Base-by-base conservation (phyloP, 2,888 invertebrate genomes). In the Elysia crispata region DNA sequence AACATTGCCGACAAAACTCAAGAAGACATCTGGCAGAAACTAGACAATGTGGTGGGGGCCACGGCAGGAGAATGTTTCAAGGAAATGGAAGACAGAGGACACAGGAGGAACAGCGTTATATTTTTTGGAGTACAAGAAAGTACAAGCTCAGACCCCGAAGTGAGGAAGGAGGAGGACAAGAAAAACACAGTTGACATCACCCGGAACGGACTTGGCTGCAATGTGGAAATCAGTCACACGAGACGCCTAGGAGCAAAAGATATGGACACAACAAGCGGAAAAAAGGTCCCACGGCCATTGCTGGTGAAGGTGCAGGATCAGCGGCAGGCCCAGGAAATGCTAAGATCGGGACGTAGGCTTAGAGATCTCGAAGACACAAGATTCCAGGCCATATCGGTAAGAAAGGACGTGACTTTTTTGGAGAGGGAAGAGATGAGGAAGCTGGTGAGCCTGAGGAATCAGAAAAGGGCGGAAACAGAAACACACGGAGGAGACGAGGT, bases 401-500 rank as follows among this genome's bases (percentile, higher is more conserved):
- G 25, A 23, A 66, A 28, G 15, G 67, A 66, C 30, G 25, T 66
- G 67, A 66, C 67, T 30, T 30, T 30, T 66, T 66, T 66, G 25
- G 67, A 66, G 15, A 66, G 67, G 67, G 67, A 66, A 66, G 67
- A 66, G 31, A 23, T 66, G 67, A 66, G 67, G 25, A 66, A 66
- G 6, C 15, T 66, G 67, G 67, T 66, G 67, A 8, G 1, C 23
- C 25, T 66, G 28, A 66, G 67, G 25, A 66, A 66, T 23, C 18
- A 25, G 25, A 66, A 30, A 23, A 60, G 60, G 67, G 67, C 6
- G 25, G 67, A 66, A 18, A 15, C 67, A 30, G 6, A 30, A 66
- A 8, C 25, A 5, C 25, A 66, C 6, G 67, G 67, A 6, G 30
- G 31, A 66, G 25, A 66, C 5, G 67, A 18, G 18, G 25, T 28